Base-by-base conservation (phyloP, 2,797 vertebrate species). In the Triplophysa bombifrons region DNA sequence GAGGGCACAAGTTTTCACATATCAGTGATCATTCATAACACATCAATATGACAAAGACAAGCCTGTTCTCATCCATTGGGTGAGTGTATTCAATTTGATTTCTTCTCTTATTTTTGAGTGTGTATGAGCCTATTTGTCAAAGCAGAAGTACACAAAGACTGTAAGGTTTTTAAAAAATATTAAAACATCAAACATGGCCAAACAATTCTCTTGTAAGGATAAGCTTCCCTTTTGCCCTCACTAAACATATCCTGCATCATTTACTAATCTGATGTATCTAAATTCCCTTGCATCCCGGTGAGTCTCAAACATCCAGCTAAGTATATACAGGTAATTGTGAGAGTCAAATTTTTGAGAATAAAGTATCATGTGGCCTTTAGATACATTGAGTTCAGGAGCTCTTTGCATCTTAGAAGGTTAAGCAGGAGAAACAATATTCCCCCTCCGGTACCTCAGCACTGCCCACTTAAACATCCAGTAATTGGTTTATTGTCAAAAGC, bases 401-500 rank as follows among this genome's bases (percentile, higher is more conserved):
- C 20, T 50, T 25, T 63, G n/a, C 60, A 51, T 56, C 61, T 53
- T 14, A 46, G 48, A 48, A 70, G 56, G 65, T 74, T 68, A 58
- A 60, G 41, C 25, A 55, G 86, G 84, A 85, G 80, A 88, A 85
- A 84, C 88, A 85, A 74, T 72, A 85, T 87, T 86, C 86, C 86
- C 86, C 85, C 76, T 84, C 58, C 67, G 83, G 87, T 86, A 87
- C 88, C 85, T 87, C 87, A 85, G 86, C 83, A 88, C 88, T 85
- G 61, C 1, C 79, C 73, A 61, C 53, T 76, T 89, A 86, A 89
- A 90, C 87, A 90, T 86, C 82, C 80, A 84, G 82, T 92, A 93
- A 93, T 91, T 90, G 90, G 89, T 90, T 91, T 91, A 87, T 88
- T 92, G 92, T 92, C 90, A 90, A 64, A 82, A 82, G 22, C 71